Evolutionary conservation across 2,113 vertebrate species (phyloP), one percentile per base, ranked within the genome.

Genomic region (Chaetodon trifascialis): DNA sequence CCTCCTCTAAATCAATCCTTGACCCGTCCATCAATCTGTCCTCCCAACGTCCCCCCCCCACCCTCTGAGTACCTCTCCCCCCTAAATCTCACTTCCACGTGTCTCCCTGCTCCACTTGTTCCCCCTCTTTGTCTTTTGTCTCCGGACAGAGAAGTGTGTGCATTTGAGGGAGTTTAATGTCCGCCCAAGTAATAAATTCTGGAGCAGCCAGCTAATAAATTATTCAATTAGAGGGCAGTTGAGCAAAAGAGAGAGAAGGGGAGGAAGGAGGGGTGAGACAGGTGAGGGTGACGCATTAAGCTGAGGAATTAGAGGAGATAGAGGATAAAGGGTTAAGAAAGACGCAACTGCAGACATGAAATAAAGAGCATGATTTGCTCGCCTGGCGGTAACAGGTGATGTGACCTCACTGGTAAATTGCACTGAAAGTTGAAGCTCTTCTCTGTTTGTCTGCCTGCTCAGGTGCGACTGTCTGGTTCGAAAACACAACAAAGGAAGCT

Each of bases 181-280:
- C 63, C 70, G 60, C 64, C 73, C 55, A 64, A 78, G 80, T 90
- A 63, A 89, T 81, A 73, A 77, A 85, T 80, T 86, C 81, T 86
- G 74, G 2, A 79, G 65, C 70, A 76, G 67, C 66, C 73, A 59
- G 44, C 79, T 79, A 85, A 83, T 92, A 86, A 83, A 89, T 88
- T 83, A 86, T 88, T 91, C 73, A 91, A 83, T 85, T 85, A 83
- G 65, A 83, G 52, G 73, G 44, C 40, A 40, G 15, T 44, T 56
- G 64, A 58, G 7, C 42, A 30, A 34, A 75, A n/a, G 11, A 47
- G 67, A 51, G 42, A 25, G 38, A 6, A 6, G 19, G 10, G 19
- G 0, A 58, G 5, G 12, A 64, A 16, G 11, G 25, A 51, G 47
- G 36, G 16, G 19, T 56, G 11, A 46, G 9, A 7, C 11, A 0